Base-by-base conservation (phyloP, 2,797 vertebrate genomes). In the Bradypodion ventrale region DNA sequence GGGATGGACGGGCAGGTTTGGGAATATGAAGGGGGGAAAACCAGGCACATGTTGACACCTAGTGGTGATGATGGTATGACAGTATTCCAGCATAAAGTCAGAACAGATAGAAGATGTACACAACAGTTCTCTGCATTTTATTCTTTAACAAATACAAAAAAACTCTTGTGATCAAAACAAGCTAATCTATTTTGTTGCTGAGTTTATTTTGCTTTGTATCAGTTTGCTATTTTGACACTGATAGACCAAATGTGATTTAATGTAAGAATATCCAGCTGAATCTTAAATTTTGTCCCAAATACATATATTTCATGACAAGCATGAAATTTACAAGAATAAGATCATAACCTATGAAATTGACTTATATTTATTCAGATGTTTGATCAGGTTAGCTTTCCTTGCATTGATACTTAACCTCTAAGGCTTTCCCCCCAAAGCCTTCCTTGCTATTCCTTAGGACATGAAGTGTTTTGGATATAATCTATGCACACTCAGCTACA, bases 41-140 rank as follows among this genome's bases (percentile, higher is more conserved):
- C 12, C n/a, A 52, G 52, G 32, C 65, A 63, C 35, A 37, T 49
- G 52, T 25, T 82, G 79, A 79, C 84, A 69, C 44, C 84, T 85
- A 70, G 84, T 82, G 84, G 73, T 62, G 42, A 75, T 59, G 35
- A 44, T 32, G 19, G 15, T 35, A 7, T 70, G 40, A 23, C 19
- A 35, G 15, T 60, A 75, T 44, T 35, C 49, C 46, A 6, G 21
- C 9, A 9, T 3, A 27, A 27, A 66, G 6, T 15, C 42, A 42
- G 42, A 35, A 19, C 5, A 42, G 25, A 78, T 74, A 42, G 32
- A 65, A 73, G 23, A 52, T 46, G 35, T 44, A 9, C 72, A n/a
- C 16, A 37, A 19, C 69, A 60, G 9, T 35, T 32, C 19, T 32
- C 52, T 44, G 6, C 21, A 44, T 63, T 75, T 44, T 42, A 59